Evolutionary conservation across 2,888 invertebrate genomes (phyloP), one percentile per base, ranked within the genome.

Genomic region (Pyrrhosoma nymphula): DNA sequence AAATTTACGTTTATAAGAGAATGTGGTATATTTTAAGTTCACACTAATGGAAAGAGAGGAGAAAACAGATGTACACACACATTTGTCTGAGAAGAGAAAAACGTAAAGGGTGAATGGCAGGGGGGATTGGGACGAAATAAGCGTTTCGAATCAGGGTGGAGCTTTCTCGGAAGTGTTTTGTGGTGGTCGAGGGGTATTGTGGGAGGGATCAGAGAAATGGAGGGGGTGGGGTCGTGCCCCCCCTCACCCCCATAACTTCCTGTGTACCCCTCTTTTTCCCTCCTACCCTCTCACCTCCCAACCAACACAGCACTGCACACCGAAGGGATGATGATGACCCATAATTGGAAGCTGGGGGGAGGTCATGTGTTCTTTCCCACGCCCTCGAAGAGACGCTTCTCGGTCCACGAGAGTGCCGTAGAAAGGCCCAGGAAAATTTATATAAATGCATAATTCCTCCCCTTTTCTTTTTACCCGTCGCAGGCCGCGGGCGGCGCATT

Each of bases 401-500:
- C 82, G 16, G 3, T 18, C 35, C 35, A 14, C 30, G 0, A 35
- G 69, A 26, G 18, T 14, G 12, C 30, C 75, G 30, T 10, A 20
- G 23, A 26, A 26, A 26, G 16, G 1, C 30, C 82, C 14, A 18
- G 16, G 26, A 16, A 35, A 14, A 16, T 82, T 12, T 82, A 30
- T 82, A 82, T 82, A 82, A 82, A 82, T n/a, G 82, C 82, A 35
- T 82, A 26, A 82, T 82, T 82, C n/a, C 35, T n/a, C 35, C 30
- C 8, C 82, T 18, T 18, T 35, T n/a, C 82, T 0, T 26, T 35
- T 14, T 14, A 0, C 35, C 75, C 35, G 26, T 35, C 82, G 26
- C 30, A 12, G 30, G 30, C 75, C 82, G 82, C 82, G 82, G 69
- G 69, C 69, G 82, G 69, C 69, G 82, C 82, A 82, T 82, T 82